Percentiles rank a stretch among this genome's conserved stretches.
Conservation (phyloP, 2,113 vertebrate genomes). For the Rousettus leschenaultii region DNA sequence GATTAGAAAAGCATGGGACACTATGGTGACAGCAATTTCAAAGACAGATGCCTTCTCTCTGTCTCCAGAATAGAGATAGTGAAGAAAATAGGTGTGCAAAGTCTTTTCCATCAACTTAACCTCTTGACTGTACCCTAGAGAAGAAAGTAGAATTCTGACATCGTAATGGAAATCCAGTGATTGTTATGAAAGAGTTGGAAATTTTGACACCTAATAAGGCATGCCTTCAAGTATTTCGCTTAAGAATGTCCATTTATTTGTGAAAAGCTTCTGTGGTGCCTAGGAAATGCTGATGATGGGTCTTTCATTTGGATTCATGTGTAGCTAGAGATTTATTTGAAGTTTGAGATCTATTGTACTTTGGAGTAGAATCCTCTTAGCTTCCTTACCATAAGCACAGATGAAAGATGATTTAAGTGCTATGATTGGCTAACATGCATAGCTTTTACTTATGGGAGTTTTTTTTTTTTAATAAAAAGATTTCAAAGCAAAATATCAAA, state of each 20-base stretch:
- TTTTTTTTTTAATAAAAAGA: background rate
- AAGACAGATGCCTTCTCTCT: slow-evolving; percentile 36
- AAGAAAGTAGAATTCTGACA: background rate
- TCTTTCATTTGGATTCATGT: background rate
- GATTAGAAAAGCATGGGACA: background rate
- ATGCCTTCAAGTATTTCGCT: background rate
- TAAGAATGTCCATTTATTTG: background rate
- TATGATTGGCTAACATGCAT: background rate
- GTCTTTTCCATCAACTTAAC: background rate
- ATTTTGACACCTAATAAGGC: background rate
- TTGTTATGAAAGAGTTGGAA: background rate
- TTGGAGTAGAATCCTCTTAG: slow-evolving; percentile 37
- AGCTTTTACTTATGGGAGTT: background rate
- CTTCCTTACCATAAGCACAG: background rate
- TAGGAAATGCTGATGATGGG: background rate
- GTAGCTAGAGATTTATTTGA: slow-evolving; percentile 5
- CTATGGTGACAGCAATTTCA: background rate
- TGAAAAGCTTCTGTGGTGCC: background rate
- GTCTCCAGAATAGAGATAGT: background rate
- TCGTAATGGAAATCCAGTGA: background rate
- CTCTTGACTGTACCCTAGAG: background rate
- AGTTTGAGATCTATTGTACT: slow-evolving; percentile 24
- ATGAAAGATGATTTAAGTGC: slow-evolving; percentile 23
- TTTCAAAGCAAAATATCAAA: slow-evolving; percentile 35
- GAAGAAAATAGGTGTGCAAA: background rate